Percentiles rank a stretch among this genome's conserved stretches.
Conservation (phyloP, 2,113 vertebrate species). For the Myrmophylax atrothorax region DNA sequence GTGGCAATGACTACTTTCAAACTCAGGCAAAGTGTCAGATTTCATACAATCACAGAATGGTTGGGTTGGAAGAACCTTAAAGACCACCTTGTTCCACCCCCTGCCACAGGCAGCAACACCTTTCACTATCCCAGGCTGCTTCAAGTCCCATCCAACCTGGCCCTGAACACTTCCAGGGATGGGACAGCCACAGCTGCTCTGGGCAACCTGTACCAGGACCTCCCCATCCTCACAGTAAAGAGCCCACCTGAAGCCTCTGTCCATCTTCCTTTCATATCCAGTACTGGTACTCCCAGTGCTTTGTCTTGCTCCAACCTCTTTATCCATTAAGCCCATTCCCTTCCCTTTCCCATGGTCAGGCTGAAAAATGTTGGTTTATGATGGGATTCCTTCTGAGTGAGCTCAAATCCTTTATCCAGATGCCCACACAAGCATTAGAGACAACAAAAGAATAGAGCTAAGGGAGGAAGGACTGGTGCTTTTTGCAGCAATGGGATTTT, state of each 20-base stretch:
- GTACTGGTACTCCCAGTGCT: background rate
- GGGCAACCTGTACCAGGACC: background rate
- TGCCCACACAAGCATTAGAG: background rate
- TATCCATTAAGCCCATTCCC: background rate
- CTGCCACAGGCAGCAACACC: background rate
- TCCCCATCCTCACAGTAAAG: background rate
- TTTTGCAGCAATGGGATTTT: background rate
- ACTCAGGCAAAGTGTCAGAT: background rate
- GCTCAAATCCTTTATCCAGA: background rate
- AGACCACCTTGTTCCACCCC: background rate
- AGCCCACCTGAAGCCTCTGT: background rate
- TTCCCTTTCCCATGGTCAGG: background rate
- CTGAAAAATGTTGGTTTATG: background rate
- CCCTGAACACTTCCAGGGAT: background rate
- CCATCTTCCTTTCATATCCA: background rate
- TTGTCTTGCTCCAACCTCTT: background rate
- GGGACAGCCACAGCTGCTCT: background rate
- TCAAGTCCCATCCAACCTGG: fast-evolving
- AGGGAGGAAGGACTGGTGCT: background rate
- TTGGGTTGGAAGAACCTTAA: background rate
- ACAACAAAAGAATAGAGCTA: background rate
- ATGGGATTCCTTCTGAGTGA: background rate
- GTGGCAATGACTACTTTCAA: background rate
- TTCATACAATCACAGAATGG: background rate
- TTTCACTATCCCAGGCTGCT: background rate